phyloP scores from a whole-genome alignment of 2,888 invertebrate species.

The Netelia fuscicornis region DNA sequence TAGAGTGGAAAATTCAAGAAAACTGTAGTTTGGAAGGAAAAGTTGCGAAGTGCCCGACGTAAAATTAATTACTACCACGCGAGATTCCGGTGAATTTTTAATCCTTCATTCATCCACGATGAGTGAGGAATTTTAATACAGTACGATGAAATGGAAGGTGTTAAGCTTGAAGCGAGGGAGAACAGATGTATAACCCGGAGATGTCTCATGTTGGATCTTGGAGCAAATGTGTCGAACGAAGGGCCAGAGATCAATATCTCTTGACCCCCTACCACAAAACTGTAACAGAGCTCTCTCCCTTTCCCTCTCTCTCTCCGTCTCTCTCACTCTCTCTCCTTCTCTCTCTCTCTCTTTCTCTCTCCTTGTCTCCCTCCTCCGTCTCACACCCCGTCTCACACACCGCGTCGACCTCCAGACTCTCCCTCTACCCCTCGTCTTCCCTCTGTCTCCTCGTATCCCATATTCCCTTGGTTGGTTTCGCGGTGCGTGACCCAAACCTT shows the following conservation, averaged over 20 bases:
- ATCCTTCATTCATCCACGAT: constrained; percentile 2
- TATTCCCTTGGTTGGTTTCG: constrained; percentile 67
- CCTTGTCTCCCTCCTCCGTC: constrained; percentile 15
- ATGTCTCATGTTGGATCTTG: constrained; percentile 66
- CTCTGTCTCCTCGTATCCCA: constrained; percentile 29
- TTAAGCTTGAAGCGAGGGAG: not conserved
- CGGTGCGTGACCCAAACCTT: constrained; percentile 67
- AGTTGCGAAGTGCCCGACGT: not conserved
- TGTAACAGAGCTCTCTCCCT: constrained; percentile 54
- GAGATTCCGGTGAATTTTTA: not conserved
- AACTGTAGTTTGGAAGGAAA: not conserved
- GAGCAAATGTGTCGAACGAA: constrained; percentile 69
- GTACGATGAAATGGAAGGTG: constrained; percentile 11
- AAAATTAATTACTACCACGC: constrained; percentile 17
- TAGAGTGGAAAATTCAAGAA: not conserved
- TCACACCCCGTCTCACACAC: constrained; percentile 32
- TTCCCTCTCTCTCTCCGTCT: constrained; percentile 47
- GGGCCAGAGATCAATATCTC: constrained; percentile 73
- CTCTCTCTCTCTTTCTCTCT: constrained; percentile 37
- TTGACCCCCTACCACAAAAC: constrained; percentile 68
- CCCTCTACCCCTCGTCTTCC: constrained; percentile 39
- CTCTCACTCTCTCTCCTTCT: constrained; percentile 13
- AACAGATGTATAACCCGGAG: constrained; percentile 43
- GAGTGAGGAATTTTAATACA: not conserved
- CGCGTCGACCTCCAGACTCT: constrained; percentile 50